Base-by-base conservation (phyloP, 2,113 vertebrate genomes). In the Rutilus rutilus region DNA sequence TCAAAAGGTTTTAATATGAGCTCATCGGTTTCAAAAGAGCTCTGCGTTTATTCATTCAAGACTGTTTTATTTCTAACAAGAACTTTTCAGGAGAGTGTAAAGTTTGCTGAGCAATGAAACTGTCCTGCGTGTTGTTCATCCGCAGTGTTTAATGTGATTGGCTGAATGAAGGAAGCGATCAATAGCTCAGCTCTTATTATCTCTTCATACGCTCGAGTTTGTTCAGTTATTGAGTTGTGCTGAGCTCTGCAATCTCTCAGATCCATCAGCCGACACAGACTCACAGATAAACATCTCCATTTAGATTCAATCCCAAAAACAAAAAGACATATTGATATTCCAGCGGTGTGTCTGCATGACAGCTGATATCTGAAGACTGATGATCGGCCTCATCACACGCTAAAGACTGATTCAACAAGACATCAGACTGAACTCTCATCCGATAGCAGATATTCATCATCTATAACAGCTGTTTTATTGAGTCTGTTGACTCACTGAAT, bases 81-180 rank as follows among this genome's bases (percentile, higher is more conserved):
- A n/a, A 11, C 3, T 6, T 42, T 45, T 2, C 8, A 21, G 57
- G 50, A 57, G 30, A 39, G 11, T 4, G 4, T 30, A n/a, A 77
- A 77, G 27, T 57, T 52, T 54, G 14, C 25, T 5, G 47, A 54
- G 74, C 52, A 12, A 52, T 21, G 30, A 54, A 78, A 10, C 76
- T 12, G 19, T 39, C 84, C 74, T 85, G 78, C 78, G 86, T 83
- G 84, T 75, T 45, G 52, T 25, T 65, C 1, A 50, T 76, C 74
- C 21, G 30, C 10, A 2, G 78, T 12, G 60, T 81, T 65, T 25
- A 78, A 81, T 47, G 59, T 1, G 59, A 12, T 65, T 17, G 11
- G 6, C 39, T 39, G 77, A 79, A 36, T 60, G 54, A 79, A 79
- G 42, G 25, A 81, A 50, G 39, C 15, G 60, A 64, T 81, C 62